Conservation (phyloP, 2,888 invertebrate genomes). For the Tuta absoluta region DNA sequence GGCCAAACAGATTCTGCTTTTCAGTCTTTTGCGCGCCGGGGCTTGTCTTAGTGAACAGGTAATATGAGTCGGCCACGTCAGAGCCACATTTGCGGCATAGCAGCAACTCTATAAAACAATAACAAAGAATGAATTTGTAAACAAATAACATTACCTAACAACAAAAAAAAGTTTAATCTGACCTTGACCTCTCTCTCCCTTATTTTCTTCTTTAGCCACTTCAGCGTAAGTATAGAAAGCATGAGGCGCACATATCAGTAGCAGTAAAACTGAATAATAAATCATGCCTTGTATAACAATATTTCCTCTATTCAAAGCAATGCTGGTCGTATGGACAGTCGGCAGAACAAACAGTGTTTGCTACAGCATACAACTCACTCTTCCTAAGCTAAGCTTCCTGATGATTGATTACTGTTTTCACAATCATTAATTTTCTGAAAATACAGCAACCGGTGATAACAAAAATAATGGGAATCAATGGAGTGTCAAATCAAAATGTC, state of each 20-base stretch:
- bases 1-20: constrained; percentile 79
- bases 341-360: background rate
- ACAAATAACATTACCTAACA: constrained; percentile 44
- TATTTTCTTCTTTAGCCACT: constrained; percentile 42
- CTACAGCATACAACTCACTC: background rate
- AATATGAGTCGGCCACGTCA: constrained; percentile 80
- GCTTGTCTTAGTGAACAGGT: constrained; percentile 76
- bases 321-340: background rate
- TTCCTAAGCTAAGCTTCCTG: no score
- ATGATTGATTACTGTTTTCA: background rate
- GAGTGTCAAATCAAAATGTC: no score
- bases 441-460: no score
- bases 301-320: background rate
- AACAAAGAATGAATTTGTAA: constrained; percentile 14
- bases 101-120: constrained; percentile 70
- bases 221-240: constrained; percentile 46
- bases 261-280: constrained; percentile 47
- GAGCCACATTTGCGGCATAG: constrained; percentile 82
- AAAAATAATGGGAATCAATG: no score
- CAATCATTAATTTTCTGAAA: no score
- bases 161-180: constrained; percentile 42
- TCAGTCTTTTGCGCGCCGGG: constrained; percentile 69
- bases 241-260: constrained; percentile 45
- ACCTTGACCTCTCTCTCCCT: constrained; percentile 13
- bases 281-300: constrained; percentile 55